phyloP scores from a whole-genome alignment of 2,797 vertebrate genomes.

The Orestias chungarensis region DNA sequence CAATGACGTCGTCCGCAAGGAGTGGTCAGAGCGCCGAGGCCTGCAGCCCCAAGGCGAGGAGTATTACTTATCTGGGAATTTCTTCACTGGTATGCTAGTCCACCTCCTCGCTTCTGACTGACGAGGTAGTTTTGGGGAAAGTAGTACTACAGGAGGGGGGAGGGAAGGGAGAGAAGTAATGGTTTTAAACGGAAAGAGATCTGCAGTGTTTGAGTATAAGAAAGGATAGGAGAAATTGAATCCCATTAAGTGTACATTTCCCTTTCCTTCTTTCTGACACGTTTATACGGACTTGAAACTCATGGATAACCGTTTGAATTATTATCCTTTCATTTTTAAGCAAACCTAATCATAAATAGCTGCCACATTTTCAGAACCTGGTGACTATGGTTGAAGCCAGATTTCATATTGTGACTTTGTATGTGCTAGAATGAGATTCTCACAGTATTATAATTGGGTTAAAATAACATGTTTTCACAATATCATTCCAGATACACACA shows the following conservation, averaged over 20 bases:
- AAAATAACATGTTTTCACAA: not conserved
- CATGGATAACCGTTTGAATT: not conserved
- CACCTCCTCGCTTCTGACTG: constrained; percentile 51
- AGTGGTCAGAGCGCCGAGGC: constrained; percentile 67
- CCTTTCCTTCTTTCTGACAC: not conserved
- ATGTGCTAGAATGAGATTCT: not conserved
- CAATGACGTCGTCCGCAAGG: constrained; percentile 70
- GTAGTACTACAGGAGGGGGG: constrained; percentile 22
- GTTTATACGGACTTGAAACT: not conserved
- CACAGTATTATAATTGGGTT: not conserved
- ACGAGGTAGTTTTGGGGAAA: constrained; percentile 53
- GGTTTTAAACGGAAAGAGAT: too few species aligned
- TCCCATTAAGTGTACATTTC: not conserved
- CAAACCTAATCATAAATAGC: not conserved
- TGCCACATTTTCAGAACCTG: not conserved
- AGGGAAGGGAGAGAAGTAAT: constrained; percentile 32
- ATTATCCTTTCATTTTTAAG: not conserved
- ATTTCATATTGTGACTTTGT: not conserved
- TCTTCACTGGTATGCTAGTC: constrained; percentile 78
- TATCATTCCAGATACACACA: not conserved
- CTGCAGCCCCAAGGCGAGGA: constrained; percentile 71
- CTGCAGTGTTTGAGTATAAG: too few species aligned
- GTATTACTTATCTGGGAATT: constrained; percentile 85
- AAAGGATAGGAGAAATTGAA: too few species aligned
- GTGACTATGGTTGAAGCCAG: not conserved